Evolutionary conservation across 37 sponge, comb jelly and placozoan species (phyloP).

Genomic region (Aplysina aerophoba): DNA sequence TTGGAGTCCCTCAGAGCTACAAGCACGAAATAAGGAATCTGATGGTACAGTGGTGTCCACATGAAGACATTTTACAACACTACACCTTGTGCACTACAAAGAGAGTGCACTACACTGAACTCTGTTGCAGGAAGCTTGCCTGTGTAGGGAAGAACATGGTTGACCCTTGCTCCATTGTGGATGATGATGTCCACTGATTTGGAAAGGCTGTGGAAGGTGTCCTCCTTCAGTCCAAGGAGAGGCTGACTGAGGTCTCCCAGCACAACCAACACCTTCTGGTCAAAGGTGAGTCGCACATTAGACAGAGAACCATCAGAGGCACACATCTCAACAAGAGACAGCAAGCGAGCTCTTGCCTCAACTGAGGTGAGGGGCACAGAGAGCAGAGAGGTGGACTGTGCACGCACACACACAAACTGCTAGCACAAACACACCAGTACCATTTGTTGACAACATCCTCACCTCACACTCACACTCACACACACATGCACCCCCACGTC

Average conservation of each 20-base stretch:
- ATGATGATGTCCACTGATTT: conserved; percentile 40
- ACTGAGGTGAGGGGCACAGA: neutral
- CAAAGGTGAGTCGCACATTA: neutral
- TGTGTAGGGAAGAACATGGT: conserved; percentile 43
- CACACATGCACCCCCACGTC: neutral
- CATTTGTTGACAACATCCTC: neutral
- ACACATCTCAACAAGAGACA: neutral
- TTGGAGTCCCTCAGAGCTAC: conserved; percentile 46
- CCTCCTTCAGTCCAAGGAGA: conserved; percentile 43
- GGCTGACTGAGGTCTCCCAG: conserved; percentile 36
- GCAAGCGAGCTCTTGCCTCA: neutral
- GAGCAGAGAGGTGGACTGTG: neutral
- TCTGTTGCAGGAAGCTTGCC: neutral
- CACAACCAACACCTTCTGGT: conserved; percentile 27
- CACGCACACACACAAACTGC: neutral
- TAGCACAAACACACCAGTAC: neutral
- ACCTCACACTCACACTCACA: neutral
- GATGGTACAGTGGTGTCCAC: no score
- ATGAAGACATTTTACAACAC: no score
- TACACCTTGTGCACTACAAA: neutral
- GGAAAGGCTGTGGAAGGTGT: conserved; percentile 14
- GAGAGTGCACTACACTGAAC: neutral
- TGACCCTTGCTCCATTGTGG: conserved; percentile 59
- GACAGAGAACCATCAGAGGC: neutral
- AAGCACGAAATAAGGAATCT: neutral